Base-by-base conservation (phyloP, 2,888 invertebrate species). In the Limnephilus lunatus region DNA sequence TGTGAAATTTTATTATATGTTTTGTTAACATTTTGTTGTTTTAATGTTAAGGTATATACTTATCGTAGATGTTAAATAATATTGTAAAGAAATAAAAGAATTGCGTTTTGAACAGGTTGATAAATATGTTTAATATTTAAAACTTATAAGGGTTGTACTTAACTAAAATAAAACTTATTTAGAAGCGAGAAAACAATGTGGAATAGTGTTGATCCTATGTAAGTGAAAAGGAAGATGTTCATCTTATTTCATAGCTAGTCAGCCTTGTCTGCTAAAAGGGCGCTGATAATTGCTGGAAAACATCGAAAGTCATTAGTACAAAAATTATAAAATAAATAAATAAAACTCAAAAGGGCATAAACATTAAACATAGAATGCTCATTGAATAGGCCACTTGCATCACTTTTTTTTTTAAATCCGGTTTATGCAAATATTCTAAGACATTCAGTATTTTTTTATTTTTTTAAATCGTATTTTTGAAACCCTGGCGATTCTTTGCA, bases 201-300 rank as follows among this genome's bases (percentile, higher is more conserved):
- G 7, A 25, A 25, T 68, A n/a, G 7, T 68, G 25, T 68, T 68
- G 25, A 9, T n/a, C n/a, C 4, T 7, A 9, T 4, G 25, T n/a
- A n/a, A n/a, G 3, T 1, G 25, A 4, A 53, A 15, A 15, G 53
- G 3, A 7, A 25, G 31, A 25, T 83, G 3, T 35, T 32, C 5
- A 35, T 1, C 35, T 25, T 83, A 35, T 25, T 83, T 83, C 83
- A 83, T 39, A n/a, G 19, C 83, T 19, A 32, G 9, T 32, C 83
- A 7, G 32, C 3, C 82, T 25, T 83, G 32, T 83, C 32, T 15
- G 82, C 82, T 83, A 35, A 39, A 15, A 83, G 83, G 32, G 83
- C 83, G 12, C 83, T 39, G 25, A 83, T 83, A 11, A 12, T 83
- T 83, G 83, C 83, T 83, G 39, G 25, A 83, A 83, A 83, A 83